Conservation (phyloP, 2,888 invertebrate genomes). For the Volucella inanis region DNA sequence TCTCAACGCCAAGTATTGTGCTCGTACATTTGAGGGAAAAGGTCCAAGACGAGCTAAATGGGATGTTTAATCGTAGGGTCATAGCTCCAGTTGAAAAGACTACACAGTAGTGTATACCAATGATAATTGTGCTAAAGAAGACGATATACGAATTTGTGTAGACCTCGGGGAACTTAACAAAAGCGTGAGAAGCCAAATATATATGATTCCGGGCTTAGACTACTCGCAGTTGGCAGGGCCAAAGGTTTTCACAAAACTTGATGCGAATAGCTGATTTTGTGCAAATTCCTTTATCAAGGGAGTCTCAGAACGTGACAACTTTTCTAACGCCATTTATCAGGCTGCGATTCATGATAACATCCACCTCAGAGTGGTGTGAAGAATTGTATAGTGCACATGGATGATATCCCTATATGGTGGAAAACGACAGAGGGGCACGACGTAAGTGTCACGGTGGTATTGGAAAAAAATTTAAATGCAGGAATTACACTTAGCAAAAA, state of each 20-base stretch:
- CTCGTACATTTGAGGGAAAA: no score
- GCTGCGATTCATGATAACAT: conserved; percentile 43
- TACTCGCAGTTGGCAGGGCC: conserved; percentile 29
- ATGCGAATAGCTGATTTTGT: conserved; percentile 37
- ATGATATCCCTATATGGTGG: conserved; percentile 14
- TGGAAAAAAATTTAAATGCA: not conserved
- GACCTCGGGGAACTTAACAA: no score
- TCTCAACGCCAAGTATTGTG: no score
- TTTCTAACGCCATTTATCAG: conserved; percentile 30
- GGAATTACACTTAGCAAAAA: conserved; percentile 24
- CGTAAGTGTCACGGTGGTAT: conserved; percentile 3
- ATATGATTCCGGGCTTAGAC: conserved; percentile 26
- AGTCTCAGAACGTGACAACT: conserved; percentile 21
- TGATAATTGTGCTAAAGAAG: no score
- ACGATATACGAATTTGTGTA: no score
- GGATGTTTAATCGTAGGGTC: no score
- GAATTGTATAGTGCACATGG: conserved; percentile 25
- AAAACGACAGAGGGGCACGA: not conserved
- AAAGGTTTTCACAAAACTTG: conserved; percentile 33
- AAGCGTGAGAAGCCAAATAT: conserved; percentile 1
- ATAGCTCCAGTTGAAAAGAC: no score
- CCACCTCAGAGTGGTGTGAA: conserved; percentile 33
- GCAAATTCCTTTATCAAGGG: conserved; percentile 20
- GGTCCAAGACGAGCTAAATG: no score
- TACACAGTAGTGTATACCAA: no score